Evolutionary conservation across 2,888 invertebrate genomes (phyloP).

Genomic region (Temnothorax ravouxi): DNA sequence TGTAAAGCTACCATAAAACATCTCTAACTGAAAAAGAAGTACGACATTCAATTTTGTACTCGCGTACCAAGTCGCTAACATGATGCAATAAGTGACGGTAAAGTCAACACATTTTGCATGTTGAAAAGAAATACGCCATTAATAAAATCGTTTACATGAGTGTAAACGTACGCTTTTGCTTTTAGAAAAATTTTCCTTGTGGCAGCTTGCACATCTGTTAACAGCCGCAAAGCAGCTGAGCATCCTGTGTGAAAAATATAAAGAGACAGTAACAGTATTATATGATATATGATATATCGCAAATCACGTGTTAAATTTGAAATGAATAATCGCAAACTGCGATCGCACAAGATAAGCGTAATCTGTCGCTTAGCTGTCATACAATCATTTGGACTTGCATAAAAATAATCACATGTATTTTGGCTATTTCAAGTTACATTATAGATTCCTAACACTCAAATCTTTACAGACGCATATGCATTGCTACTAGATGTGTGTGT

Average conservation of each 20-base stretch:
- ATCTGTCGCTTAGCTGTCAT: conserved; percentile 54
- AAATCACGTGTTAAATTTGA: conserved; percentile 22
- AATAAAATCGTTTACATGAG: neutral
- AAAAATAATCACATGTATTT: conserved; percentile 72
- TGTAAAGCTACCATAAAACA: neutral
- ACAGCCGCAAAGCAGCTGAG: neutral
- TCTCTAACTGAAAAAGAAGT: conserved; percentile 13
- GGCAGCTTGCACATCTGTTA: neutral
- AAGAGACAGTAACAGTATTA: conserved; percentile 41
- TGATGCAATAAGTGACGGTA: neutral
- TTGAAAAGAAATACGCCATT: neutral
- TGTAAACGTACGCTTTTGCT: neutral
- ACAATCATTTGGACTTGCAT: conserved; percentile 62
- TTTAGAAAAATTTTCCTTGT: conserved; percentile 7
- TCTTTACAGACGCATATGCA: conserved; percentile 77
- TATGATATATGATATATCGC: conserved; percentile 5
- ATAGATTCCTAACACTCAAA: conserved; percentile 80
- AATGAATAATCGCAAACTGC: conserved; percentile 47
- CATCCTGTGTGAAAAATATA: neutral
- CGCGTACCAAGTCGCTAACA: conserved; percentile 11
- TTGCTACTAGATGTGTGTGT: conserved; percentile 66
- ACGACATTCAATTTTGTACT: conserved; percentile 8
- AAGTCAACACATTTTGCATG: neutral
- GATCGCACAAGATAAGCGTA: conserved; percentile 48
- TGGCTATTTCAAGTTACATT: conserved; percentile 74